Conservation (phyloP, 2,888 invertebrate species). For the Dicyrtoma fusca region DNA sequence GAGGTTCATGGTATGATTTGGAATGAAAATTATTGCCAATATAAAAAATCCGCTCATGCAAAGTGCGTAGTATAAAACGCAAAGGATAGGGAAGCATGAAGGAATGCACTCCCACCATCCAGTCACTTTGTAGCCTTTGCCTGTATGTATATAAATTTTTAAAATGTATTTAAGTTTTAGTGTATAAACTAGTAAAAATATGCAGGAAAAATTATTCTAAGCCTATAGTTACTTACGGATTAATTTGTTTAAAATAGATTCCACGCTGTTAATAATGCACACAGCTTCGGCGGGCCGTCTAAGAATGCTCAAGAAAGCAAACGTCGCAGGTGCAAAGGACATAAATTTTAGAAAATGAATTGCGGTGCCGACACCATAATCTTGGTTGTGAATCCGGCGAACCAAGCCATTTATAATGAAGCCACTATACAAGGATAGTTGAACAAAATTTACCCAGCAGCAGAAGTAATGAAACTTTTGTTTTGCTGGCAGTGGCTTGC, state of each 20-base stretch:
- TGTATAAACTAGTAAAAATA: neutral
- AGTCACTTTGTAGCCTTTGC: neutral
- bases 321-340: too few species aligned
- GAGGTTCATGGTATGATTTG: neutral
- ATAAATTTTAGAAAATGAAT: constrained; percentile 4
- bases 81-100: neutral
- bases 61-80: neutral
- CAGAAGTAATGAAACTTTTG: neutral
- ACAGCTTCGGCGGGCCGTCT: neutral
- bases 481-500: neutral
- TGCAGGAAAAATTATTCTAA: neutral
- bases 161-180: neutral
- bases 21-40: neutral
- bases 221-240: neutral
- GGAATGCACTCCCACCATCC: constrained; percentile 4
- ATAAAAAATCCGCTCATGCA: too few species aligned
- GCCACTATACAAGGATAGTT: neutral
- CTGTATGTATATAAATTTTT: neutral
- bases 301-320: neutral
- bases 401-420: neutral
- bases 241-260: neutral
- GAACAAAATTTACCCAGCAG: neutral
- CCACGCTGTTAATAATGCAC: neutral
- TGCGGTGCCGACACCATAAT: neutral
- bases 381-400: neutral